Conservation (phyloP, 2,888 invertebrate genomes). For the Caenorhabditis panamensis region DNA sequence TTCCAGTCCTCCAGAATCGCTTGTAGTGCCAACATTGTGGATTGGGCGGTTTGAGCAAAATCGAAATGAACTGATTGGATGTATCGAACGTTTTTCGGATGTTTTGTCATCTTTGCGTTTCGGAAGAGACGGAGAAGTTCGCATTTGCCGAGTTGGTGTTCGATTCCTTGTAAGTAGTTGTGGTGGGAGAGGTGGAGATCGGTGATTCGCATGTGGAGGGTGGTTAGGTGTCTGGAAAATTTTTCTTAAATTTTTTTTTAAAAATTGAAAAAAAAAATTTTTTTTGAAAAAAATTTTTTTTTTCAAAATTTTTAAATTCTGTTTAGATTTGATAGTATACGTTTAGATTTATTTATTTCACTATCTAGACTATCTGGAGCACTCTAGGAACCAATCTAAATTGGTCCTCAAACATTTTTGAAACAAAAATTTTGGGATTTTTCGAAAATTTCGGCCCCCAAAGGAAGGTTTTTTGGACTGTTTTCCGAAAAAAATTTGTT, state of each 20-base stretch:
- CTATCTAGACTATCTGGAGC: no score
- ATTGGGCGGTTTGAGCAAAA: conserved; percentile 9
- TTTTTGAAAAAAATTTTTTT: no score
- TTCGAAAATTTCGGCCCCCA: no score
- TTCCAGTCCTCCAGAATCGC: conserved; percentile 27
- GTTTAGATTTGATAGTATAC: no score
- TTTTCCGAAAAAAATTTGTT: no score
- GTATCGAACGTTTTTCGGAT: neutral
- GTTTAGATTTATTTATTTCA: no score
- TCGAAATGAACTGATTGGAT: neutral
- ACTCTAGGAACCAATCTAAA: no score
- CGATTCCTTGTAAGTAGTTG: conserved; percentile 5
- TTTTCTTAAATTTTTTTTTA: neutral
- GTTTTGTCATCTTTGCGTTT: neutral
- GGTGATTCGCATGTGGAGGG: neutral
- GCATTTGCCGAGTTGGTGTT: conserved; percentile 7
- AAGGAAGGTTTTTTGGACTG: no score
- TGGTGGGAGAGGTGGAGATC: neutral
- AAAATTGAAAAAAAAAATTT: neutral
- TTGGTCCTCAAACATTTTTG: no score
- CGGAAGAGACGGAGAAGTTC: conserved; percentile 13
- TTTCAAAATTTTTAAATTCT: no score
- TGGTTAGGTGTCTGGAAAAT: neutral
- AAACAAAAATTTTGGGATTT: no score
- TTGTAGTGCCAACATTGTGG: conserved; percentile 19